These are phyloP conservation scores for Tenualosa thibaudeaui DNA, from an alignment of 2,797 vertebrate species.

Conservation along the genomic window DNA sequence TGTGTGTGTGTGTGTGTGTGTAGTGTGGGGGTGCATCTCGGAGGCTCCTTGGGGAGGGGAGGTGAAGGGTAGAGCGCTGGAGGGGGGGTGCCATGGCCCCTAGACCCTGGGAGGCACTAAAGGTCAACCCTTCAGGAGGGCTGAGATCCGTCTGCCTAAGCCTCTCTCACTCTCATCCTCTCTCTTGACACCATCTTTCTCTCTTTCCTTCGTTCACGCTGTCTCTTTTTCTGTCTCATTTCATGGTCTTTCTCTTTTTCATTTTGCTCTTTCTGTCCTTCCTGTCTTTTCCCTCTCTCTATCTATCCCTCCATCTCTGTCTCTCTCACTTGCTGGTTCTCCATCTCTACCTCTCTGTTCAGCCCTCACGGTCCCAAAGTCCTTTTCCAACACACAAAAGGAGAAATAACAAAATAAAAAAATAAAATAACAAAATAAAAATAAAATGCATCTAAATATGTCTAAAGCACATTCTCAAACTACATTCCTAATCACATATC, in stretches of 20 bases:
- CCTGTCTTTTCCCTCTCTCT: not conserved
- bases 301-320: constrained; percentile 25
- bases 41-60: not conserved
- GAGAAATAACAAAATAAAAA: constrained; percentile 31
- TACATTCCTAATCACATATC: not conserved
- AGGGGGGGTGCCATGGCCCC: not conserved
- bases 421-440: constrained; percentile 43
- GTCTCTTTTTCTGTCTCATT: constrained; percentile 36
- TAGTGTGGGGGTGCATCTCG: not conserved
- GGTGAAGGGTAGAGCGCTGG: not conserved
- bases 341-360: not conserved
- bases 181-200: not conserved
- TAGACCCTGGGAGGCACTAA: not conserved
- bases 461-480: constrained; percentile 30
- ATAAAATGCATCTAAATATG: not conserved
- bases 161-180: not conserved
- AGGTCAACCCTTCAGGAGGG: constrained; percentile 9
- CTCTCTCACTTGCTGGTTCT: constrained; percentile 28
- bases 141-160: constrained; percentile 1
- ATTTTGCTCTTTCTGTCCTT: constrained; percentile 8
- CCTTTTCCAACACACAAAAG: constrained; percentile 13
- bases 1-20: not conserved
- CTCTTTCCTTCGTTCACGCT: constrained; percentile 65
- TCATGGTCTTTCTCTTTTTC: not conserved
- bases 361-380: not conserved